Evolutionary conservation across 2,113 vertebrate genomes (phyloP).

Genomic region (Corvus moneduloides): DNA sequence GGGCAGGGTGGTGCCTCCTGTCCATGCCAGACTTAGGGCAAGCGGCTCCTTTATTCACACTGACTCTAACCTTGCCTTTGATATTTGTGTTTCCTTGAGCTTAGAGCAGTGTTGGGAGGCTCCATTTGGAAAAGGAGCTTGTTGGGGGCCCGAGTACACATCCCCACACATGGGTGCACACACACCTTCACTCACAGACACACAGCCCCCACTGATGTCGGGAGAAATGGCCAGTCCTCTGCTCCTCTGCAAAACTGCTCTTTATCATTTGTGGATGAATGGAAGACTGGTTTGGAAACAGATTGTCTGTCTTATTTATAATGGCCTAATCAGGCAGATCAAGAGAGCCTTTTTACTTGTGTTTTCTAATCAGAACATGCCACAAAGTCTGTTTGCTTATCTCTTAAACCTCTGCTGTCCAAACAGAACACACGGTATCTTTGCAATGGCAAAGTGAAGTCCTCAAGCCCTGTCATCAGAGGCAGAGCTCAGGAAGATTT

Average conservation of each 20-base stretch:
- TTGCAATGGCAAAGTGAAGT: constrained; percentile 16
- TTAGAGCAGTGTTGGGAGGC: not conserved
- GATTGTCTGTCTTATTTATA: constrained; percentile 1
- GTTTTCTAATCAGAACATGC: constrained; percentile 56
- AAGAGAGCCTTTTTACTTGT: constrained; percentile 36
- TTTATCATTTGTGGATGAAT: not conserved
- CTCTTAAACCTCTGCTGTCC: constrained; percentile 41
- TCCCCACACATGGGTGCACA: accelerated
- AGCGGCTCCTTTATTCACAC: not conserved
- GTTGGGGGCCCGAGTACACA: accelerated
- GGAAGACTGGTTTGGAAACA: not conserved
- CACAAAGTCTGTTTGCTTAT: constrained; percentile 60
- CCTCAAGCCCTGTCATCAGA: not conserved
- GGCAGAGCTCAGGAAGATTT: not conserved
- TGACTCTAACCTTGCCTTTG: not conserved
- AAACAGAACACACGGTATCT: not conserved
- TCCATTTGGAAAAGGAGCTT: not conserved
- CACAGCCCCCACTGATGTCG: not conserved
- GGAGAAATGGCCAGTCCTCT: not conserved
- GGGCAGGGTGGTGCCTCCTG: constrained; percentile 33
- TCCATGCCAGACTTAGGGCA: not conserved
- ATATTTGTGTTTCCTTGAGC: constrained; percentile 15
- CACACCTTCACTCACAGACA: not conserved
- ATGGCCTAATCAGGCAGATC: constrained; percentile 31
- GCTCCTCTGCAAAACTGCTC: not conserved